Conservation (phyloP, 1,140 invertebrate species). For the Drosophila mauritiana region DNA sequence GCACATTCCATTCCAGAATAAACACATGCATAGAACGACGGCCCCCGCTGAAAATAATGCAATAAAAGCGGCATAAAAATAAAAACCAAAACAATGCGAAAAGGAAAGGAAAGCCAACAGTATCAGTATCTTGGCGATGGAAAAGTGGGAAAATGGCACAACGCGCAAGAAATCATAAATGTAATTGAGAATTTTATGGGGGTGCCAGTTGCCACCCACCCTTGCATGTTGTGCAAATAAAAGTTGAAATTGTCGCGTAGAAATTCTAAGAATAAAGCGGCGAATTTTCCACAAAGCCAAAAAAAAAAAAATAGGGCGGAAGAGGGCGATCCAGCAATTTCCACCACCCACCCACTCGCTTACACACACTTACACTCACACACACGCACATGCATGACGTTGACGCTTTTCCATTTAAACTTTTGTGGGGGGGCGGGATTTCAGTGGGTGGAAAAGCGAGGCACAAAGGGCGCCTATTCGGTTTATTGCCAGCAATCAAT, state of each 20-base stretch:
- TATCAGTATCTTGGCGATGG: conserved; percentile 43
- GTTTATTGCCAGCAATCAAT: conserved; percentile 80
- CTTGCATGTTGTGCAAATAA: conserved; percentile 60
- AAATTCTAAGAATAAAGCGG: conserved; percentile 74
- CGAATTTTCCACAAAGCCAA: conserved; percentile 63
- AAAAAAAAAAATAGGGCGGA: conserved; percentile 18
- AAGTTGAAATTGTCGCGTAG: conserved; percentile 75
- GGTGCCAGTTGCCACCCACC: conserved; percentile 6
- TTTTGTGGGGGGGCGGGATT: conserved; percentile 15
- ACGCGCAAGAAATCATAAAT: conserved; percentile 78
- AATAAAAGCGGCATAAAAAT: conserved; percentile 80
- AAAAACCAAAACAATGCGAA: conserved; percentile 51
- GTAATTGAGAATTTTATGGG: conserved; percentile 80
- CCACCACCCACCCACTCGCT: conserved; percentile 2
- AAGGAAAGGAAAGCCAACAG: conserved; percentile 37
- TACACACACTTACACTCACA: background rate
- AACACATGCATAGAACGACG: conserved; percentile 64
- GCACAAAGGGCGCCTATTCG: conserved; percentile 70
- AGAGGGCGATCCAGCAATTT: conserved; percentile 47
- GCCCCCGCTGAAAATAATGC: conserved; percentile 75
- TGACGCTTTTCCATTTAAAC: conserved; percentile 79
- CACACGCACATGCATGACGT: conserved; percentile 50
- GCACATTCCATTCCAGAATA: conserved; percentile 57
- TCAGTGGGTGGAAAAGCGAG: conserved; percentile 7
- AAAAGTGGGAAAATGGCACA: conserved; percentile 33